Base-by-base conservation (phyloP, 2,113 vertebrate species). In the Nothocercus julius region DNA sequence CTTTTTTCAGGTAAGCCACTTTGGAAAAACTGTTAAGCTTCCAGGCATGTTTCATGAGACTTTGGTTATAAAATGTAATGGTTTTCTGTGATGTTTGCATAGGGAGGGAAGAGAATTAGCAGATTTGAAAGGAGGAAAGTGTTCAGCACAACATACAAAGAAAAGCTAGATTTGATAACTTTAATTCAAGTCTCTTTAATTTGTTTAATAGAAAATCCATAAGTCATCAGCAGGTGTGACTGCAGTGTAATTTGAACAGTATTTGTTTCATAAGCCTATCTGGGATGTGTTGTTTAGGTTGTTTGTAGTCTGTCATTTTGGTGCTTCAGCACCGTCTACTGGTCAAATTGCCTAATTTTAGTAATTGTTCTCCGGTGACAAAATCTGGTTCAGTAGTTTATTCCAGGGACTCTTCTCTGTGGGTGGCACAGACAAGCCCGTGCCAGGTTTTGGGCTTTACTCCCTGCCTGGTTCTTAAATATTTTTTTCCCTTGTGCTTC, bases 291-390 rank as follows among this genome's bases (percentile, higher is more conserved):
- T 34, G 15, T 18, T 75, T 28, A 30, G 67, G 49, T 20, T 73
- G 1, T 18, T 20, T 73, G 1, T 18, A 18, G 27, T 27, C 28
- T 53, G 17, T 36, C 5, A 0, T 44, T 74, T 32, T 64, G 22
- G 34, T 28, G 36, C 66, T 76, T 32, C 70, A 87, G 88, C 94
- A 89, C 94, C 87, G 83, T 61, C 87, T 94, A 5, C 75, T 89
- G 91, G 80, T 78, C 62, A 3, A 30, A 84, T 80, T 6, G 15
- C 36, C 14, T 1, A 0, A 1, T 47, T 63, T 9, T 25, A 8
- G 16, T 12, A 47, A 73, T 25, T n/a, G 28, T 24, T 38, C 40
- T 81, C 24, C 64, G 81, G 44, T 28, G 78, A 53, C 22, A 69
- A 9, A 2, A 14, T 5, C 56, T 56, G n/a, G 8, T 34, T 18